Percentiles rank a stretch among this genome's conserved stretches.
These are phyloP conservation scores for Himalopsyche japonica DNA, from an alignment of 2,888 invertebrate genomes.

Conservation along the genomic window DNA sequence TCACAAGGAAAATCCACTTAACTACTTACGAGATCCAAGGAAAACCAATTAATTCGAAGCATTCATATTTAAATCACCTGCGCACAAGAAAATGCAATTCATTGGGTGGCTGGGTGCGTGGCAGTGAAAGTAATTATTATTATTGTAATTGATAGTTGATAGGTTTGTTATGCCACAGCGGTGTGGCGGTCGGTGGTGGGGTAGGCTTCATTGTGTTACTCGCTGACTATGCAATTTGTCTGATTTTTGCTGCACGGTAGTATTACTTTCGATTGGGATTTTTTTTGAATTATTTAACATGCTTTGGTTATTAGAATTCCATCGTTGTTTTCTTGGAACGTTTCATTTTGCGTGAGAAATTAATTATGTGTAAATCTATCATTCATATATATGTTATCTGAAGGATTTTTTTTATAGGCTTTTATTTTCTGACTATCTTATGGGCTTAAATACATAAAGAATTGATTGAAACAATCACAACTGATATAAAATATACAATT, in stretches of 20 bases:
- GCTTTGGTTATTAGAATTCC: no score
- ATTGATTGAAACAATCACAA: no score
- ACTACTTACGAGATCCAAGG: neutral
- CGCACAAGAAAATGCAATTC: neutral
- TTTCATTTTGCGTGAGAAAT: no score
- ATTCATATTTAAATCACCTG: neutral
- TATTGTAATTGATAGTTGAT: neutral
- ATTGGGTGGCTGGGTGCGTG: neutral
- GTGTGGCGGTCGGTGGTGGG: neutral
- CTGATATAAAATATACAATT: no score
- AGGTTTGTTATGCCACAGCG: neutral
- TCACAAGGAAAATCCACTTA: neutral
- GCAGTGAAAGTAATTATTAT: neutral
- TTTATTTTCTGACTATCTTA: no score
- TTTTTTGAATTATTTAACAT: no score
- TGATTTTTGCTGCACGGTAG: neutral
- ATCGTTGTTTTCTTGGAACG: no score
- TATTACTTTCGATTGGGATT: neutral
- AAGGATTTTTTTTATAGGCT: no score
- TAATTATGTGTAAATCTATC: no score
- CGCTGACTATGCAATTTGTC: neutral
- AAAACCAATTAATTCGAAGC: neutral
- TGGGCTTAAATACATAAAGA: no score
- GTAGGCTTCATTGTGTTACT: neutral
- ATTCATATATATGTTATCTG: no score